Base-by-base conservation (phyloP, 1,140 invertebrate species). In the Agrypnia vestita region DNA sequence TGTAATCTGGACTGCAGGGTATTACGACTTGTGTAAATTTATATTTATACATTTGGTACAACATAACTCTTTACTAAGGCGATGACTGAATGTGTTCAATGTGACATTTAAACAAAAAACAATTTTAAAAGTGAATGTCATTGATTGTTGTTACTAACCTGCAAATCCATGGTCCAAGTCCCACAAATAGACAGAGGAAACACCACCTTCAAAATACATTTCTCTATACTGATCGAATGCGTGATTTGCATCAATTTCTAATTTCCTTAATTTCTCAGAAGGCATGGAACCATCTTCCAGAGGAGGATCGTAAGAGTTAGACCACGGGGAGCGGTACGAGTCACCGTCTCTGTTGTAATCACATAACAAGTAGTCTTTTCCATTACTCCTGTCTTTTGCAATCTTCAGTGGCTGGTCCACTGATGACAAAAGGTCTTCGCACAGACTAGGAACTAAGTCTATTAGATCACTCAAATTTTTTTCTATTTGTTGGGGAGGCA, bases 331-430 rank as follows among this genome's bases (percentile, higher is more conserved):
- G 83, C 98, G 95, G 88, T 99, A 99, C 13, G 98, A 99, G 89
- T 99, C 98, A 21, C 98, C 98, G 90, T 99, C 98, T 86, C 99
- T 93, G 89, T 99, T 99, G 86, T 99, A 99, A 91, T 99, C 99
- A 90, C 99, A 99, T 3, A 99, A 89, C 72, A 99, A 91, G 90
- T 99, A 99, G 88, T 99, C 98, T 89, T 97, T 98, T 44, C 98
- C 97, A 79, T 94, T 94, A 84, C 94, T 94, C 86, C 96, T 97
- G 88, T 99, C 98, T 88, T 97, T 94, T 75, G 97, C 97, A 84
- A 99, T 97, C 92, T 99, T 99, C 67, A 99, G 90, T 11, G 98
- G 98, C 88, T 99, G 98, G 90, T 99, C 98, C 25, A 99, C 98
- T 0, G 98, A 98, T 11, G 97, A 98, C 7, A 99, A 90, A 76